Evolutionary conservation across 2,888 invertebrate genomes (phyloP).

Genomic region (Macroteleia sp.): DNA sequence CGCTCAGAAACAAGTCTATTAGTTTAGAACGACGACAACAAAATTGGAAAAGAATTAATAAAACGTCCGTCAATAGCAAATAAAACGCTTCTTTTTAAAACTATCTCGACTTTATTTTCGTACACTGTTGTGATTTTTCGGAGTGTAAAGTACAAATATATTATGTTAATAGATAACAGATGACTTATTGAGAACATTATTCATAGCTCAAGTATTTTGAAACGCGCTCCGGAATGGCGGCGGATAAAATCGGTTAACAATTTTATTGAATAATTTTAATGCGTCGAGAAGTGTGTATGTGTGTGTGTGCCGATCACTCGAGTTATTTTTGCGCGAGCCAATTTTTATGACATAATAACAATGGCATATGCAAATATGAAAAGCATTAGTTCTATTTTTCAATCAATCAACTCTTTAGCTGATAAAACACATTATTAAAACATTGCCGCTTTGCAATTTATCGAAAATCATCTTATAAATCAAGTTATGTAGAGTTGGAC

Average conservation of each 20-base stretch:
- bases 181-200: conserved; percentile 47
- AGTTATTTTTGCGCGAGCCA: no score
- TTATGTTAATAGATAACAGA: conserved; percentile 43
- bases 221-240: conserved; percentile 8
- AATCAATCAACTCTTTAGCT: no score
- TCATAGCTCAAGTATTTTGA: conserved; percentile 37
- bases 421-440: background rate
- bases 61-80: no score
- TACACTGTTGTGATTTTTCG: conserved; percentile 12
- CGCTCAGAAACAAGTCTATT: no score
- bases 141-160: conserved; percentile 26
- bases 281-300: background rate
- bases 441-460: conserved; percentile 9
- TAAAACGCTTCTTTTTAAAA: no score
- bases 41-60: no score
- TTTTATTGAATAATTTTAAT: conserved; percentile 17
- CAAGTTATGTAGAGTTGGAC: conserved; percentile 20
- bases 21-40: no score
- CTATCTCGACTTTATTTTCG: no score
- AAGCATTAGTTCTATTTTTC: no score
- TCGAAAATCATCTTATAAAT: conserved; percentile 27
- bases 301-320: no score
- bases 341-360: no score
- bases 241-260: conserved; percentile 10
- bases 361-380: no score